Base-by-base conservation (phyloP, 2,888 invertebrate genomes). In the Achlya flavicornis region DNA sequence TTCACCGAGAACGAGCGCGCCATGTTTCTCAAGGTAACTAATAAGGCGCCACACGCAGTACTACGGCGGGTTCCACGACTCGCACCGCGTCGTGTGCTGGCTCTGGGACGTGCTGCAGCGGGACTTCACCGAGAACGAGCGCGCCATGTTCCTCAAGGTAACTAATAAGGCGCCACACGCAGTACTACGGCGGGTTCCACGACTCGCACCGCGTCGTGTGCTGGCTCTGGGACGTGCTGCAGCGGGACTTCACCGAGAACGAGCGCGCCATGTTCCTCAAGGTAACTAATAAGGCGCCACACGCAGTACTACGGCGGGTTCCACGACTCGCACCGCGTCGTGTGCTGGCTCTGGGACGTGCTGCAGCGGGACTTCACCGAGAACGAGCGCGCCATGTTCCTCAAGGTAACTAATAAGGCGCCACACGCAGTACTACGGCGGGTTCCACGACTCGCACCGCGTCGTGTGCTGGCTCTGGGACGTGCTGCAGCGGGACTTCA, bases 401-500 rank as follows among this genome's bases (percentile, higher is more conserved):
- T 26, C 26, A 26, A 26, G 26, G 26, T 26, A n/a, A n/a, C n/a
- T n/a, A n/a, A n/a, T n/a, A n/a, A n/a, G n/a, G 3, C 96, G 96
- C 63, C 97, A 99, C 93, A 99, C 99, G 11, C 99, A 99, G 90
- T 99, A 99, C 94, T 99, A 99, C 92, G 99, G 99, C 66, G 99
- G 99, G 6, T 99, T 99, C 92, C 99, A 99, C 90, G 98, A 98
- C 94, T 98, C 98, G 67, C 99, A 99, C 93, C 95, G 98, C 74
- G 99, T 99, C 62, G 98, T 99, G 61, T 97, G 97, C 85, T 99
- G 99, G 99, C 95, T 99, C 62, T 99, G 99, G 99, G 99, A 99
- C 90, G 98, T 99, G 78, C 94, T 99, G 70, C 98, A 98, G 79
- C 96, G 98, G 77, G 99, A 99, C 89, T 99, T n/a, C n/a, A n/a